A percentile compares a stretch with the other conserved stretches of the same genome.
These are phyloP conservation scores for Istiophorus platypterus DNA, from an alignment of 2,113 vertebrate genomes.

Conservation along the genomic window DNA sequence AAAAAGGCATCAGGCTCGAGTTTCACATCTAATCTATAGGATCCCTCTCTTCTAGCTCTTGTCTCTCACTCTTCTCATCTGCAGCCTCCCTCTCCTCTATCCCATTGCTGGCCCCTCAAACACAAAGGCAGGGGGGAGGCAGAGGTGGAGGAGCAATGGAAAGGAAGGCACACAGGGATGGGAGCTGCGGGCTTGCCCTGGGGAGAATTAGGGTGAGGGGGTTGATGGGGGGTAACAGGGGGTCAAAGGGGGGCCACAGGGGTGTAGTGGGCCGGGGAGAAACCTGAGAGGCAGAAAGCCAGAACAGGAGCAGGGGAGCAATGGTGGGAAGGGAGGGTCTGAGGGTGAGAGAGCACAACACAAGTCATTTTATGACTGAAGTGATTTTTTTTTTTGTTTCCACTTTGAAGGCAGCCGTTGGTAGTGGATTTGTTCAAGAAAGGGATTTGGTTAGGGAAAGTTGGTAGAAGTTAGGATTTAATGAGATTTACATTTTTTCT, in stretches of 20 bases:
- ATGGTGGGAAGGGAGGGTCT: slow-evolving; percentile 35
- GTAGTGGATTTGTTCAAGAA: slow-evolving; percentile 63
- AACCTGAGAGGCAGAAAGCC: slow-evolving; percentile 79
- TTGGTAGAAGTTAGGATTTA: slow-evolving; percentile 53
- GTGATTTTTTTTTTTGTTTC: slow-evolving; percentile 18
- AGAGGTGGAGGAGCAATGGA: slow-evolving; percentile 47
- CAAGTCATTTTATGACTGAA: slow-evolving; percentile 43
- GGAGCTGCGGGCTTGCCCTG: slow-evolving; percentile 72
- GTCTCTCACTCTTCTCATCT: slow-evolving; percentile 46
- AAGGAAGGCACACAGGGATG: slow-evolving; percentile 74
- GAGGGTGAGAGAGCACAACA: slow-evolving; percentile 61
- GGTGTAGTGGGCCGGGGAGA: slow-evolving; percentile 37
- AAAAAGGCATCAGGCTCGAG: slow-evolving; percentile 24
- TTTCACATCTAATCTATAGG: slow-evolving; percentile 46
- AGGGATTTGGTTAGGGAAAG: slow-evolving; percentile 55
- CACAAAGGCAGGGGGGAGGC: slow-evolving; percentile 73
- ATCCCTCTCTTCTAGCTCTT: slow-evolving; percentile 48
- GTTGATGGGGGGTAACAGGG: slow-evolving; percentile 60
- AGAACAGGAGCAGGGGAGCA: slow-evolving; percentile 64
- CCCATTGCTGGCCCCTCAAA: slow-evolving; percentile 78
- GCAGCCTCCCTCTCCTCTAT: slow-evolving; percentile 47
- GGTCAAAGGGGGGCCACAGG: slow-evolving; percentile 72
- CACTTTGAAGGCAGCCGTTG: slow-evolving; percentile 14
- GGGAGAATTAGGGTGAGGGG: slow-evolving; percentile 58
- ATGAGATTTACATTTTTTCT: slow-evolving; percentile 61